Evolutionary conservation across 2,888 invertebrate genomes (phyloP).

Genomic region (Podabrus alpinus): DNA sequence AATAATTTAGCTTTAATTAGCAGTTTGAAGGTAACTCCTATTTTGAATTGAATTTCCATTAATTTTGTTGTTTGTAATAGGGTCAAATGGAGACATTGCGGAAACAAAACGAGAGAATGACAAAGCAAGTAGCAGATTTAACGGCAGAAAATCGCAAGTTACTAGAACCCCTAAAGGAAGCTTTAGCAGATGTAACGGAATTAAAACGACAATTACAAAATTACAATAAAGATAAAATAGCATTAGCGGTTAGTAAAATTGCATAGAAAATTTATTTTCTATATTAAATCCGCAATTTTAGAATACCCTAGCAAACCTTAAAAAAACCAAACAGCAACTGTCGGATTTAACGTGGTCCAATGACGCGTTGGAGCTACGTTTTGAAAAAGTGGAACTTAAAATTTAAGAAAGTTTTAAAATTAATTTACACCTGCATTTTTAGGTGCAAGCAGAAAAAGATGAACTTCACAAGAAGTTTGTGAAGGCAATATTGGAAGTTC

Average conservation of each 20-base stretch:
- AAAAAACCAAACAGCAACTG: conserved; percentile 59
- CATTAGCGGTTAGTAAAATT: conserved; percentile 58
- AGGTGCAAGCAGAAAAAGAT: conserved; percentile 72
- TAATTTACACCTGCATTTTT: conserved; percentile 15
- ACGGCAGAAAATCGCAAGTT: conserved; percentile 75
- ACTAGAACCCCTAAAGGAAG: conserved; percentile 72
- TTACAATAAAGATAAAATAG: conserved; percentile 83
- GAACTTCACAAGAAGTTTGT: conserved; percentile 80
- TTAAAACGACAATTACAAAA: conserved; percentile 77
- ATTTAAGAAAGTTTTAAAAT: not conserved
- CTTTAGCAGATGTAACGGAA: conserved; percentile 72
- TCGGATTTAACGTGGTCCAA: conserved; percentile 67
- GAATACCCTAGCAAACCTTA: conserved; percentile 62
- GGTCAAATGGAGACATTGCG: conserved; percentile 79
- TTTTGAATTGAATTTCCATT: not conserved
- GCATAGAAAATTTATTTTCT: not conserved
- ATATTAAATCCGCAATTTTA: conserved; percentile 43
- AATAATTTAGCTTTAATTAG: conserved; percentile 91
- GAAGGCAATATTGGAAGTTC: conserved; percentile 82
- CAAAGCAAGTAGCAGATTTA: conserved; percentile 69
- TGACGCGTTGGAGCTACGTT: conserved; percentile 74
- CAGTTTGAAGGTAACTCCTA: conserved; percentile 69
- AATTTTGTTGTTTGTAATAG: conserved; percentile 32
- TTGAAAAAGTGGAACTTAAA: conserved; percentile 64
- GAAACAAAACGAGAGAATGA: conserved; percentile 78